Evolutionary conservation across 1,140 invertebrate species (phyloP), one percentile per base, ranked within the genome.

Genomic region (Branchinecta lindahli): DNA sequence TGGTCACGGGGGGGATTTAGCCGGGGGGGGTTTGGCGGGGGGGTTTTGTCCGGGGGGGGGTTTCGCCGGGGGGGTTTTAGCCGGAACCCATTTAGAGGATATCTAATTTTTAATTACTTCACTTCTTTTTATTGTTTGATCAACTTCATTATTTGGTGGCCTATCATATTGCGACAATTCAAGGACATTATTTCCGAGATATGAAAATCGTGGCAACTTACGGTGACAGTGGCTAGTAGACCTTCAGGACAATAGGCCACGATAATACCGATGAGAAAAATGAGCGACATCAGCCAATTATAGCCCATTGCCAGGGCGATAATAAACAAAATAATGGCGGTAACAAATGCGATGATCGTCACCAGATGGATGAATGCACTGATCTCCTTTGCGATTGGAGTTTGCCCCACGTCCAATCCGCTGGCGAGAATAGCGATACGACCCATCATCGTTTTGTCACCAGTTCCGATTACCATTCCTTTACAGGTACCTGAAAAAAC

Each of bases 401-500:
- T 86, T 71, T 85, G 79, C 66, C 81, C 81, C 71, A 81, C 81
- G 70, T 84, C 82, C 65, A 86, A 75, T 72, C 83, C 82, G 15
- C 84, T 83, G 0, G 85, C 82, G 73, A 86, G 76, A 73, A 84
- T 84, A 52, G 85, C 85, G 76, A 86, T 86, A 72, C 84, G 79
- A 46, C 85, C 85, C 80, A 87, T 85, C 9, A 86, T 83, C 52
- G 86, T 87, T 66, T 78, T 74, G 75, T 87, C 86, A 45, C 86
- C 85, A 69, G 83, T 84, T 70, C 78, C 78, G 44, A 87, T 82
- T 15, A 87, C 85, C 70, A 87, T 73, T 46, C 84, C 84, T 66
- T 75, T 77, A 18, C 77, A 79, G 7, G 81, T 83, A 47, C 79
- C 78, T 79, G 47, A 70, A 66, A 69, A 70, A 65, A 33, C 1